Evolutionary conservation across 2,797 vertebrate genomes (phyloP), one percentile per base, ranked within the genome.

Genomic region (Gephyroberyx darwinii): DNA sequence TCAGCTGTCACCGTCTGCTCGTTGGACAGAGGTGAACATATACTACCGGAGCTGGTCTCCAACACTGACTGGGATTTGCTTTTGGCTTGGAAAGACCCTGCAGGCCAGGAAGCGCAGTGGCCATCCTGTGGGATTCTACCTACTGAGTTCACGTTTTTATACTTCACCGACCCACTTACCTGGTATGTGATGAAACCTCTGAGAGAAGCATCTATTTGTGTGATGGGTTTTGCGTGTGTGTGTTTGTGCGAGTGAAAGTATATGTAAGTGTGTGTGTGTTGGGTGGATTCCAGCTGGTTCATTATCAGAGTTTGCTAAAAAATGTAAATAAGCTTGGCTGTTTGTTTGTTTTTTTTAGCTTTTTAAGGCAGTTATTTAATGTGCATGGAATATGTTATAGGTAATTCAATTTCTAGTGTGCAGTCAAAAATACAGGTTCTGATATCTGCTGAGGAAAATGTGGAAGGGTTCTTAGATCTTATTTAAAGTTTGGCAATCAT

Each of bases 21-120:
- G 75, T 88, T 87, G 88, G 92, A 92, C 91, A 94, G 93, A 93
- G 85, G 67, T 91, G 89, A 90, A 83, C 77, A 91, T 83, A 87
- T 71, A 79, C 89, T 83, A 84, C 93, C 94, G 94, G 96, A 96
- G 96, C 94, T 93, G 94, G 95, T 92, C 95, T 97, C 95, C 95
- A 92, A 91, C 79, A 69, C 80, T 78, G 83, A 84, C 83, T 81
- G 86, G 92, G 90, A 91, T 88, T 93, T 89, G 80, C 58, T 87
- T 84, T 89, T 87, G 74, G 79, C 77, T 91, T 81, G 84, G 87
- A 89, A 50, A 74, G 87, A 88, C 85, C 93, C 92, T 91, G 93
- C 92, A 75, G 92, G 91, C 78, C 76, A 35, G 90, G 90, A 26
- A 88, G 84, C 86, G 78, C 84, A 80, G 74, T 80, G 86, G 88